Base-by-base conservation (phyloP, 2,113 vertebrate species). In the Paramisgurnus dabryanus region DNA sequence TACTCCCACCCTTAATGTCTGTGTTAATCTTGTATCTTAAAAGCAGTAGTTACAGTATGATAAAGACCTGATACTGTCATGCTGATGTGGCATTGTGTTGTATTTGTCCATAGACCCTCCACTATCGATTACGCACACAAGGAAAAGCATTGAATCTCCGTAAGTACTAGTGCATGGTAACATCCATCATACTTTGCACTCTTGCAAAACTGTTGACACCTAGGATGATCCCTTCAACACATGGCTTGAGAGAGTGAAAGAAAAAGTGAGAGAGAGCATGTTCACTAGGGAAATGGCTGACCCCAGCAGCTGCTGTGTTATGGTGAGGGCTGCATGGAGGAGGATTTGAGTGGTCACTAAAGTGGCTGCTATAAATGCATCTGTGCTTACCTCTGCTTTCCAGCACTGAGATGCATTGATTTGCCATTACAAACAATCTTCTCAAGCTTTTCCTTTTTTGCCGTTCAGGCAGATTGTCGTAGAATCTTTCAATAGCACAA, bases 141-240 rank as follows among this genome's bases (percentile, higher is more conserved):
- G 98, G 92, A 99, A 99, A 93, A 99, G 98, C 91, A 93, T 99
- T 73, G 98, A 99, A 89, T 98, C 98, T 90, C 96, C 96, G 98
- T 99, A 96, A 99, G 98, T 99, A 91, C 67, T 47, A 27, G 47
- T 61, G 77, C 77, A 80, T 76, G 67, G 72, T 22, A 53, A 82
- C 71, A 76, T 82, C 58, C 60, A 82, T 76, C 67, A 80, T 67
- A 82, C 76, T 75, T 81, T 69, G 76, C 70, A 75, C 50, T 76
- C 57, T n/a, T 58, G 60, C n/a, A 76, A 55, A 82, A 67, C 63
- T 74, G 74, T 67, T 73, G 45, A 68, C 53, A 61, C 70, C 45
- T 64, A 34, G 43, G 40, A n/a, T 34, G 27, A 34, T 72, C 58
- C 11, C 40, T 43, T n/a, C 41, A 8, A 60, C 69, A 55, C 47